These are phyloP conservation scores for Caligus rogercresseyi DNA, from an alignment of 1,140 invertebrate genomes.

Conservation along the genomic window DNA sequence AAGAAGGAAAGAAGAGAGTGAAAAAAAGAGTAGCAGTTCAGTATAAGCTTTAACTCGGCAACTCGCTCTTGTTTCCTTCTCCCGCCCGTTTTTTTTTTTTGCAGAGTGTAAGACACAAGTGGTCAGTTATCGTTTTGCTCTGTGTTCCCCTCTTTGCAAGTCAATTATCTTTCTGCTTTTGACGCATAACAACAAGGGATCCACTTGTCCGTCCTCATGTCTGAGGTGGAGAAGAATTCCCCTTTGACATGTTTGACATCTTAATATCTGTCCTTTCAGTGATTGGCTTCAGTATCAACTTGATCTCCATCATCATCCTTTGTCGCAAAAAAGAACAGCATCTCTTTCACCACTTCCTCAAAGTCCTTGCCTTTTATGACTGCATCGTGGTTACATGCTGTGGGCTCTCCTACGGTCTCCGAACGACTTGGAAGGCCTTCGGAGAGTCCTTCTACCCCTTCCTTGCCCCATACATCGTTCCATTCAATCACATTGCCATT, in stretches of 20 bases:
- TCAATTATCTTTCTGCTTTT: too few species aligned
- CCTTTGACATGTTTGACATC: not conserved
- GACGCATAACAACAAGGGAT: too few species aligned
- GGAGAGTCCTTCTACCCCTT: conserved; percentile 1
- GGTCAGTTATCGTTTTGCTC: too few species aligned
- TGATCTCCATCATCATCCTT: not conserved
- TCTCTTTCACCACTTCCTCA: not conserved
- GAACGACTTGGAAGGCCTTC: not conserved
- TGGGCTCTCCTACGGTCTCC: not conserved
- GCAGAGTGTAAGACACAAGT: too few species aligned
- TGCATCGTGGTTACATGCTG: not conserved
- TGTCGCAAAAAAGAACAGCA: not conserved
- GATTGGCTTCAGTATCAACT: not conserved
- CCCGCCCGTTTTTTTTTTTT: too few species aligned
- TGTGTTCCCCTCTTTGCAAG: too few species aligned
- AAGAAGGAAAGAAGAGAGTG: too few species aligned
- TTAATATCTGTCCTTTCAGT: not conserved
- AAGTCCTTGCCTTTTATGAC: conserved; percentile 8
- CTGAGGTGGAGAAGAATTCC: not conserved
- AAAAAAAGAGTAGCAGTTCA: too few species aligned
- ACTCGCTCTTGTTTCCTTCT: too few species aligned
- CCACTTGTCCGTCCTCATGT: too few species aligned
- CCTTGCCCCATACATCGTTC: not conserved
- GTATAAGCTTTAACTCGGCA: too few species aligned
- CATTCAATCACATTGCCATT: conserved; percentile 11